Evolutionary conservation across 2,113 vertebrate species (phyloP).

Genomic region (Pseudorasbora parva): DNA sequence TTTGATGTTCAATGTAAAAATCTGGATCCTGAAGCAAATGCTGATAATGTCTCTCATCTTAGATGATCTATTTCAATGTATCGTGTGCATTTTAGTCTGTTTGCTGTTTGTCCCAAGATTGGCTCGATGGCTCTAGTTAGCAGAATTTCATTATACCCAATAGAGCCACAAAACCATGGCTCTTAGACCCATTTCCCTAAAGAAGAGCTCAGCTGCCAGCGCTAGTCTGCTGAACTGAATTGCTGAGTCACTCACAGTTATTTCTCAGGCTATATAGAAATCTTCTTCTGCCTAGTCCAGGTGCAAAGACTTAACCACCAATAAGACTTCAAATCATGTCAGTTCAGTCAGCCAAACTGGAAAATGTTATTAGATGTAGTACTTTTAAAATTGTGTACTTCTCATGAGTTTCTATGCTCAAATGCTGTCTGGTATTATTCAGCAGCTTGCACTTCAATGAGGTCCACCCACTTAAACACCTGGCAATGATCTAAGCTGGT

Average conservation of each 20-base stretch:
- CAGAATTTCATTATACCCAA: neutral
- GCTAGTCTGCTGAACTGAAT: neutral
- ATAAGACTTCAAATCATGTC: slow-evolving; percentile 18
- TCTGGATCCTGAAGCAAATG: neutral
- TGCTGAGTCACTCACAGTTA: slow-evolving; percentile 12
- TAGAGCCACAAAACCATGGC: neutral
- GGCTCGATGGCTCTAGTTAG: slow-evolving; percentile 4
- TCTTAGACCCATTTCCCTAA: neutral
- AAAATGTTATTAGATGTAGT: neutral
- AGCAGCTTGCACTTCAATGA: neutral
- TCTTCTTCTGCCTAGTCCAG: neutral
- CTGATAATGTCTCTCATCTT: neutral
- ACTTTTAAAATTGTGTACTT: neutral
- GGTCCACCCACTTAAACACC: neutral
- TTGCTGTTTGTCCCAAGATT: neutral
- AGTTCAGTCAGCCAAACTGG: neutral
- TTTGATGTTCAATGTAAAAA: neutral
- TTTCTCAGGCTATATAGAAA: neutral
- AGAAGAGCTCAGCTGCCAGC: slow-evolving; percentile 2
- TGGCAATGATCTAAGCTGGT: slow-evolving; percentile 4
- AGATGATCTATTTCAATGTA: neutral
- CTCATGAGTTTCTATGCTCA: neutral
- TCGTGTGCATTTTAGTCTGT: neutral
- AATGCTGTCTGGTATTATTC: neutral
- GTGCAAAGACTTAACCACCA: neutral